Percentiles rank a stretch among this genome's conserved stretches.
Conservation (phyloP, 2,888 invertebrate species). For the Leptinotarsa haldemani region DNA sequence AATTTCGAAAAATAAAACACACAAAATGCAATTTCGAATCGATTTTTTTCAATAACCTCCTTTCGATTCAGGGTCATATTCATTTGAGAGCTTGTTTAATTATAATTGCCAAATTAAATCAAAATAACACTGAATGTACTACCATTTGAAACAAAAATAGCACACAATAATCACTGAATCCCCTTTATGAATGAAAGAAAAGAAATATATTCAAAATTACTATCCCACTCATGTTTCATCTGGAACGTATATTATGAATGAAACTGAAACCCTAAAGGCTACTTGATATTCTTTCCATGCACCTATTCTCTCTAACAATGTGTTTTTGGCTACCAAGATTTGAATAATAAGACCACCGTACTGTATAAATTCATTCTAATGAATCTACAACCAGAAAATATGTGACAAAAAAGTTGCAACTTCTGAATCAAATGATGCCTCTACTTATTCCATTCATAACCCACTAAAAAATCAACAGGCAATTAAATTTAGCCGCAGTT, state of each 20-base stretch:
- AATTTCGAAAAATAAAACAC: no score
- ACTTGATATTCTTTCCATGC: slow-evolving; percentile 45
- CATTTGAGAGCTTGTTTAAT: no score
- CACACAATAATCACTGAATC: slow-evolving; percentile 23
- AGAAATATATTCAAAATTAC: slow-evolving; percentile 30
- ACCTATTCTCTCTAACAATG: slow-evolving; percentile 52
- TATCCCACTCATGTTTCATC: slow-evolving; percentile 36
- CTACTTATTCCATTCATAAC: slow-evolving; percentile 51
- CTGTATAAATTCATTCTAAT: slow-evolving; percentile 55
- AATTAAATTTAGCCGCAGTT: slow-evolving; percentile 53
- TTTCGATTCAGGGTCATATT: no score
- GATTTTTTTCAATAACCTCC: no score
- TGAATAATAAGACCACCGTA: slow-evolving; percentile 50
- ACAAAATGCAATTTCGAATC: no score
- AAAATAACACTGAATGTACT: no score
- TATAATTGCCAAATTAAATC: no score
- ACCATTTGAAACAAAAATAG: no score
- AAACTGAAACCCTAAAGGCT: slow-evolving; percentile 33
- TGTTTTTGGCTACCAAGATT: slow-evolving; percentile 50
- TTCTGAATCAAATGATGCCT: slow-evolving; percentile 32
- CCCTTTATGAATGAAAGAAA: slow-evolving; percentile 31
- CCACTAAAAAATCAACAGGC: slow-evolving; percentile 49
- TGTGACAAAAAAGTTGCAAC: slow-evolving; percentile 43
- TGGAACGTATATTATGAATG: slow-evolving; percentile 45
- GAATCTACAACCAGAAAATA: slow-evolving; percentile 44